phyloP scores from a whole-genome alignment of 2,113 vertebrate species.

The Clarias batrachus region DNA sequence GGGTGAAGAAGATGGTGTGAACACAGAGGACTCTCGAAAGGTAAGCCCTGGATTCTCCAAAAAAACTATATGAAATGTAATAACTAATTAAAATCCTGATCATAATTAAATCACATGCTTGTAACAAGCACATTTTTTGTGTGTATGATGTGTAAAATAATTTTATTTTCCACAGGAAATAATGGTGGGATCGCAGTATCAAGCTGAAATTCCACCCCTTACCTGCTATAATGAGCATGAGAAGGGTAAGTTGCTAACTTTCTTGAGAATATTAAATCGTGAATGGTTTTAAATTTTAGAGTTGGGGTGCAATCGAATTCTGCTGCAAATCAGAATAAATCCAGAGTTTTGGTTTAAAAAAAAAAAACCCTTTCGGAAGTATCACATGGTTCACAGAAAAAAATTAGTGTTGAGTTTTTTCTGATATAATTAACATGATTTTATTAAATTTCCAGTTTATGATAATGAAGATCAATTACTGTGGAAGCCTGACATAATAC shows the following conservation, averaged over 20 bases:
- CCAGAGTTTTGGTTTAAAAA: not conserved
- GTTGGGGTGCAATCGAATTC: no score
- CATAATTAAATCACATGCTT: not conserved
- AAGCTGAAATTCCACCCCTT: constrained; percentile 84
- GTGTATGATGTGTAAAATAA: not conserved
- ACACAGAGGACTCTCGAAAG: constrained; percentile 84
- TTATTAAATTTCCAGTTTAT: constrained; percentile 66
- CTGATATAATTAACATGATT: not conserved
- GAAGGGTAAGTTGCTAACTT: constrained; percentile 66
- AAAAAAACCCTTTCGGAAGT: not conserved
- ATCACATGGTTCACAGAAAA: not conserved
- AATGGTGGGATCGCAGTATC: constrained; percentile 85
- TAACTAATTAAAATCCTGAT: not conserved
- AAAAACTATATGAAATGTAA: not conserved
- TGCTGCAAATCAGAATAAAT: not conserved
- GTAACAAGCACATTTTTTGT: not conserved
- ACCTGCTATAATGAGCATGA: constrained; percentile 69
- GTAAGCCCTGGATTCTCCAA: constrained; percentile 56
- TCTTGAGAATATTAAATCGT: not conserved
- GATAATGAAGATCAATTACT: constrained; percentile 84
- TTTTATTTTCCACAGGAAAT: constrained; percentile 76
- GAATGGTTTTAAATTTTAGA: not conserved
- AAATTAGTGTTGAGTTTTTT: no score
- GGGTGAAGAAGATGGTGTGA: constrained; percentile 77
- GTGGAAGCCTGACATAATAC: constrained; percentile 79